Evolutionary conservation across 2,888 invertebrate species (phyloP).

Genomic region (Latrodectus hesperus): DNA sequence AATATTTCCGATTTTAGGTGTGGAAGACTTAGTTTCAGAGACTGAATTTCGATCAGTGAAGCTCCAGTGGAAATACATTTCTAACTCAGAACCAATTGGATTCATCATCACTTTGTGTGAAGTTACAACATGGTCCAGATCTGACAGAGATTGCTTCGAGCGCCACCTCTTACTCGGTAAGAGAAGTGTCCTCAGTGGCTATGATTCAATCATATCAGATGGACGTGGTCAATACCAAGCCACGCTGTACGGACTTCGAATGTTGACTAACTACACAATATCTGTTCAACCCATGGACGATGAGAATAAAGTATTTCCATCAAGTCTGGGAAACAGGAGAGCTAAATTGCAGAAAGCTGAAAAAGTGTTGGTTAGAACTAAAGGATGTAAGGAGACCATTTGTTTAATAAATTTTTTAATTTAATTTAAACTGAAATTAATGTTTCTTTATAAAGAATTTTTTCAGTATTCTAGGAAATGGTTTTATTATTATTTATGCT

Average conservation of each 20-base stretch:
- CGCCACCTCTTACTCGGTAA: constrained; percentile 51
- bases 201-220: constrained; percentile 28
- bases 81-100: constrained; percentile 24
- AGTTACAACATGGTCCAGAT: constrained; percentile 27
- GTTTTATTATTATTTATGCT: no score
- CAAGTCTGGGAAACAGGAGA: not conserved
- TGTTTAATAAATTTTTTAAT: no score
- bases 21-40: constrained; percentile 43
- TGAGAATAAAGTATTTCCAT: constrained; percentile 9
- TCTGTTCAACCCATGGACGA: constrained; percentile 53
- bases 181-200: constrained; percentile 19
- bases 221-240: constrained; percentile 36
- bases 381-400: constrained; percentile 57
- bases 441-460: no score
- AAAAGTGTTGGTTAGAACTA: constrained; percentile 40
- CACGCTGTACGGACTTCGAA: constrained; percentile 49
- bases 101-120: constrained; percentile 63
- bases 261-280: constrained; percentile 65
- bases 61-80: constrained; percentile 50
- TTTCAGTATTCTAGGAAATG: no score
- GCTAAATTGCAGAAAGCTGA: constrained; percentile 17
- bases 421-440: no score
- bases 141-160: constrained; percentile 43
- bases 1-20: constrained; percentile 20
- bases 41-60: constrained; percentile 60